A percentile compares a stretch with the other conserved stretches of the same genome.
These are phyloP conservation scores for Pseudopodoces humilis DNA, from an alignment of 2,113 vertebrate genomes.

Conservation along the genomic window DNA sequence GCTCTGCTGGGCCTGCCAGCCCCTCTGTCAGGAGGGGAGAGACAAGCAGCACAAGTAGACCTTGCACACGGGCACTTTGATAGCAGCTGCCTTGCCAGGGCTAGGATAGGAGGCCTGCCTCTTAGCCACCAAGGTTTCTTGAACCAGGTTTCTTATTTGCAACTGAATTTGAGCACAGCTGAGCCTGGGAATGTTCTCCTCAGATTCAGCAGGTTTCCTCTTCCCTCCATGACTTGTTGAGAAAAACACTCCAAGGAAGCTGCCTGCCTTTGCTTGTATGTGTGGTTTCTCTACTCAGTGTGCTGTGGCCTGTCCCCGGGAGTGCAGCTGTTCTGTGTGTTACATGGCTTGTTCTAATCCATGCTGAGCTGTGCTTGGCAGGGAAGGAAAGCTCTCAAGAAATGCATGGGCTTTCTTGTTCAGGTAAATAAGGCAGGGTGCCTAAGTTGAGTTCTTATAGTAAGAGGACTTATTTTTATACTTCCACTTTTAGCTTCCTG, in stretches of 20 bases:
- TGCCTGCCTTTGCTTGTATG: not conserved
- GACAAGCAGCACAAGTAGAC: not conserved
- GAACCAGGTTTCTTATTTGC: not conserved
- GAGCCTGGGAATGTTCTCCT: not conserved
- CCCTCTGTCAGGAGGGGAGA: not conserved
- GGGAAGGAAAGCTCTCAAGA: not conserved
- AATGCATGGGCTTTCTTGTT: not conserved
- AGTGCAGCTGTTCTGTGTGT: not conserved
- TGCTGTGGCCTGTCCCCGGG: not conserved
- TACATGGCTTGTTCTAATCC: not conserved
- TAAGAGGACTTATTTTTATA: conserved; percentile 53
- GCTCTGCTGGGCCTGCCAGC: not conserved
- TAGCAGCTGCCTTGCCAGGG: not conserved
- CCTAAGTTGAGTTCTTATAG: not conserved
- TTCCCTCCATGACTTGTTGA: not conserved
- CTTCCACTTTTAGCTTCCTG: not conserved
- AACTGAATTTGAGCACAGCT: not conserved
- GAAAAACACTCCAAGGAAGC: conserved; percentile 5
- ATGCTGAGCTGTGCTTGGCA: conserved; percentile 28
- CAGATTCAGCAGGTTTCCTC: not conserved
- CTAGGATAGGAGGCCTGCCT: not conserved
- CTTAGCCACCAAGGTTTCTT: not conserved
- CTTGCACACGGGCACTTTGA: not conserved
- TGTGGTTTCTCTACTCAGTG: not conserved
- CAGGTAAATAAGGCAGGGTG: conserved; percentile 9